A percentile compares a stretch with the other conserved stretches of the same genome.
Evolutionary conservation across 2,113 vertebrate genomes (phyloP).

Genomic region (Podarcis cretensis): DNA sequence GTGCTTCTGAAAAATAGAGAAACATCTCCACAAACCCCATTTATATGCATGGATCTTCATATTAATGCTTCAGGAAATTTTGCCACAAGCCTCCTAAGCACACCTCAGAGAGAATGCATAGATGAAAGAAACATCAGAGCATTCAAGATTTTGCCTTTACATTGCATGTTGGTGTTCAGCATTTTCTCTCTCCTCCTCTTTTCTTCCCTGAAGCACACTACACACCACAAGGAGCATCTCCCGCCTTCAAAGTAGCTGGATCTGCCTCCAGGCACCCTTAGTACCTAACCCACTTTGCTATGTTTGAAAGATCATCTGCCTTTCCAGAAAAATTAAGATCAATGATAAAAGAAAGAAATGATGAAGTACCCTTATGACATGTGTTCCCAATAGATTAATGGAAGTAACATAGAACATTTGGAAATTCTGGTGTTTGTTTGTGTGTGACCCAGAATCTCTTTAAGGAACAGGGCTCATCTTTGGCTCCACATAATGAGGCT

Average conservation of each 20-base stretch:
- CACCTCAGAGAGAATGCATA: constrained; percentile 56
- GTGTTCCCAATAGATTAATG: constrained; percentile 41
- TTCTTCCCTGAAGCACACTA: constrained; percentile 15
- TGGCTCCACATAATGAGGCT: background rate
- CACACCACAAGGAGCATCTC: constrained; percentile 29
- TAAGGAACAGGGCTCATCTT: background rate
- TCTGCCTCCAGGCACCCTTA: constrained; percentile 58
- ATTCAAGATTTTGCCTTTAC: constrained; percentile 64
- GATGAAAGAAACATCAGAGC: constrained; percentile 67
- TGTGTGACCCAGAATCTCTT: background rate
- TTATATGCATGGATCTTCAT: constrained; percentile 37
- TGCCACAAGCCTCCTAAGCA: constrained; percentile 43
- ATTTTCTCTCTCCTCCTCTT: constrained; percentile 22
- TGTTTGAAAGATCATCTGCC: constrained; percentile 55
- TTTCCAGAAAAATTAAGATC: constrained; percentile 14
- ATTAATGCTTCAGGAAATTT: constrained; percentile 48
- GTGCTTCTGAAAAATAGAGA: constrained; percentile 37
- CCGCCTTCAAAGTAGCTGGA: constrained; percentile 51
- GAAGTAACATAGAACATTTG: background rate
- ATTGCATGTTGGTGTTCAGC: constrained; percentile 70
- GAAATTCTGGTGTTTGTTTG: background rate
- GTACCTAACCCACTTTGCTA: constrained; percentile 31
- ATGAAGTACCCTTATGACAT: constrained; percentile 47
- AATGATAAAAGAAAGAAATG: constrained; percentile 21
- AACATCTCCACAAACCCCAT: constrained; percentile 25